Base-by-base conservation (phyloP, 2,113 vertebrate genomes). In the Corydoras sp. region DNA sequence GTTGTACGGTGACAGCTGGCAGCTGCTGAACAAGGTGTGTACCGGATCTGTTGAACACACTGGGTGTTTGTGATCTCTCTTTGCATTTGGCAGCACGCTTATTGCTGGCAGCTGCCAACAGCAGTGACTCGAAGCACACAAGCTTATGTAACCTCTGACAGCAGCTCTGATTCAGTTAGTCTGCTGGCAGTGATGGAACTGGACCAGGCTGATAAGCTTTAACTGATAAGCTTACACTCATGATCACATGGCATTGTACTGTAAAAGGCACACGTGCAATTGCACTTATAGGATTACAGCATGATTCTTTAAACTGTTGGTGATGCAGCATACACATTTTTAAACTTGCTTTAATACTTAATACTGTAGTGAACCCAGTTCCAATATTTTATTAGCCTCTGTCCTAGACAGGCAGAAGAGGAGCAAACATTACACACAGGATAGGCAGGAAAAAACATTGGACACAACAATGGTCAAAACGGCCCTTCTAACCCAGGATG, bases 51-150 rank as follows among this genome's bases (percentile, higher is more conserved):
- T 74, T 73, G 63, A 65, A 76, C 65, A 60, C 59, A 31, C 24
- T 35, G 55, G 63, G 68, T 65, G 66, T 71, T 68, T 67, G 69
- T 62, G 69, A 71, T 55, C 48, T 68, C 49, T 76, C 15, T 69
- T 49, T 56, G 76, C 29, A 58, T 75, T 77, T 80, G 75, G 72
- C 75, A 80, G 69, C 56, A 49, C 48, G 69, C 72, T 51, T 74
- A 59, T 69, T 80, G 62, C 72, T 80, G 73, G 72, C 75, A 77
- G 72, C 68, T 80, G 78, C 68, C 76, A 74, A 58, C 35, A 68
- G 32, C 54, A 74, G 60, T 9, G 50, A 72, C 68, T 77, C 50
- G 55, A 63, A 61, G 75, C 67, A 74, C 55, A 58, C 62, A 55
- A 13, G 8, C 59, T 80, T 80, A 80, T 72, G 65, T 72, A 77